Evolutionary conservation across 1,140 invertebrate genomes (phyloP).

Genomic region (Dendrolimus kikuchii): DNA sequence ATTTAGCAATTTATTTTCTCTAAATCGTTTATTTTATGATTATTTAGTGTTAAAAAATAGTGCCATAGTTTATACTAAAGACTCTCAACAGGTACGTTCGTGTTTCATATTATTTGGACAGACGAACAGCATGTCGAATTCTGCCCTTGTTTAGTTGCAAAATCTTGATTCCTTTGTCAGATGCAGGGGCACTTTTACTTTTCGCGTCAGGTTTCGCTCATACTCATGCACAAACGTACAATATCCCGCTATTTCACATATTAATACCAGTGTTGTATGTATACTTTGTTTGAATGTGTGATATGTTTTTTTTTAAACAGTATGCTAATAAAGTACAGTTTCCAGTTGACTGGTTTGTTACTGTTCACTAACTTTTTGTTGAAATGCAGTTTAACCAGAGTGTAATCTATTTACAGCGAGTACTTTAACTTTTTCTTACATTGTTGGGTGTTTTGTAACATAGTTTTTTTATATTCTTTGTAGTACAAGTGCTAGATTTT

Average conservation of each 20-base stretch:
- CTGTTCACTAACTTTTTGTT: slow-evolving; percentile 36
- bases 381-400: slow-evolving; percentile 36
- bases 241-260: slow-evolving; percentile 32
- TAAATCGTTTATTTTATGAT: slow-evolving; percentile 31
- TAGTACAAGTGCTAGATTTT: too few relatives aligned
- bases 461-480: neutral
- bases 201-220: slow-evolving; percentile 26
- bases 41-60: slow-evolving; percentile 30
- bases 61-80: slow-evolving; percentile 35
- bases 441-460: slow-evolving; percentile 8
- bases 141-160: slow-evolving; percentile 62
- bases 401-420: slow-evolving; percentile 11
- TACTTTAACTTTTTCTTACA: slow-evolving; percentile 12
- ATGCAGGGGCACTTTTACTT: slow-evolving; percentile 60
- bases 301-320: slow-evolving; percentile 18
- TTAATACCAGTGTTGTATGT: slow-evolving; percentile 16
- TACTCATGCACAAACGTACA: slow-evolving; percentile 11
- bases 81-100: slow-evolving; percentile 33
- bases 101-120: slow-evolving; percentile 21
- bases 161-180: slow-evolving; percentile 65
- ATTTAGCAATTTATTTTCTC: slow-evolving; percentile 29
- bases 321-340: slow-evolving; percentile 41
- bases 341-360: slow-evolving; percentile 32
- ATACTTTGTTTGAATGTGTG: slow-evolving; percentile 21
- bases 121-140: slow-evolving; percentile 49